These are phyloP conservation scores for Pterocles burchelli DNA, from an alignment of 2,113 vertebrate genomes.

Conservation along the genomic window DNA sequence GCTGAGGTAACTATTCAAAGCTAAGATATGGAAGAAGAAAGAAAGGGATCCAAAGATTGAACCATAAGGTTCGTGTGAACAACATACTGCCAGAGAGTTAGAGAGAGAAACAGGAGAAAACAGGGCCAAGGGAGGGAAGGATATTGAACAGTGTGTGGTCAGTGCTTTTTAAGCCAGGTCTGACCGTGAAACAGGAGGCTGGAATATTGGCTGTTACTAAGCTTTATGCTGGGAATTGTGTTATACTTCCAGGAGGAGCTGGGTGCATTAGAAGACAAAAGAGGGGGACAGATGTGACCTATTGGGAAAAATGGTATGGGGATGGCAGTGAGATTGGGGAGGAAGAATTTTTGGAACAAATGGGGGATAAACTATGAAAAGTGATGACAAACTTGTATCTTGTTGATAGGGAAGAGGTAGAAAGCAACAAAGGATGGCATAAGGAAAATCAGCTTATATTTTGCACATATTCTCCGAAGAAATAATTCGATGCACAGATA, in stretches of 20 bases:
- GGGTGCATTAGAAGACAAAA: neutral
- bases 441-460: neutral
- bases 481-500: neutral
- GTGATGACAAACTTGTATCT: neutral
- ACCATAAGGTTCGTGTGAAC: neutral
- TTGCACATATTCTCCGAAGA: neutral
- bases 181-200: neutral
- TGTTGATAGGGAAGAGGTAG: neutral
- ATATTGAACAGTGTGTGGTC: neutral
- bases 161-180: neutral
- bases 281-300: neutral
- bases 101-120: neutral
- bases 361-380: neutral
- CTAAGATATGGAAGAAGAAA: neutral
- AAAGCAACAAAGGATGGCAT: neutral
- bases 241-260: neutral
- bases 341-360: neutral
- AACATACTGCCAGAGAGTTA: neutral
- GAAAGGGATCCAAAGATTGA: neutral
- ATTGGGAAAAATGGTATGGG: neutral
- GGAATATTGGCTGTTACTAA: neutral
- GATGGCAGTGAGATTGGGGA: neutral
- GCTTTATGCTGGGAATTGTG: neutral
- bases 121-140: neutral
- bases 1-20: neutral